A percentile compares a stretch with the other conserved stretches of the same genome.
Conservation (phyloP, 1,140 invertebrate genomes). For the Tetramorium alpestre region DNA sequence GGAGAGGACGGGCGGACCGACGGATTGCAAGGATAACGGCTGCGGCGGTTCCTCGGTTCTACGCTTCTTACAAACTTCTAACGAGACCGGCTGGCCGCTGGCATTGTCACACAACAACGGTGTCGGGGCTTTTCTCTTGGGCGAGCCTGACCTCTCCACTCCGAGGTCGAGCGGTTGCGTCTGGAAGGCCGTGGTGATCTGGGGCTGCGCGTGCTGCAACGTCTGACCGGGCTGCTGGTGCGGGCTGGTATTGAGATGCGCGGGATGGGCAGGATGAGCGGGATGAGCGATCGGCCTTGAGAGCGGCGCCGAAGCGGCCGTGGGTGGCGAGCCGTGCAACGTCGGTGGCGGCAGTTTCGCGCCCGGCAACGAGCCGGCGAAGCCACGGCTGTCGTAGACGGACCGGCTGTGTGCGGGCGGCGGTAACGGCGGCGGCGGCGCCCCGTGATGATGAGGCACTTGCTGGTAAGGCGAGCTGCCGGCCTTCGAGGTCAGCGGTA, state of each 20-base stretch:
- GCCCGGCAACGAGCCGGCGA: conserved; percentile 85
- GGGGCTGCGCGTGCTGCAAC: conserved; percentile 68
- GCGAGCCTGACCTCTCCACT: conserved; percentile 86
- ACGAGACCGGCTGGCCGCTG: conserved; percentile 83
- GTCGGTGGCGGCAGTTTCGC: conserved; percentile 85
- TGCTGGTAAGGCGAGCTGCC: conserved; percentile 89
- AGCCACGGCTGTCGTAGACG: conserved; percentile 85
- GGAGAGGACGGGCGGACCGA: conserved; percentile 85
- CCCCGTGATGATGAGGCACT: conserved; percentile 87
- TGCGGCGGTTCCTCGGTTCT: conserved; percentile 82
- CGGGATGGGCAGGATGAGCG: conserved; percentile 81
- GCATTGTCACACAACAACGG: conserved; percentile 74
- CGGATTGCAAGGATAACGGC: conserved; percentile 81
- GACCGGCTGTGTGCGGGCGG: conserved; percentile 87
- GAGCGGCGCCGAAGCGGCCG: conserved; percentile 81
- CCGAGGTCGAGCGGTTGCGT: conserved; percentile 92
- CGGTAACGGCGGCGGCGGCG: conserved; percentile 83
- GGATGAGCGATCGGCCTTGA: conserved; percentile 83
- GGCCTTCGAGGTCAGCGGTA: conserved; percentile 90
- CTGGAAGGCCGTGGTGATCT: conserved; percentile 84
- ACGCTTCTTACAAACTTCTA: conserved; percentile 86
- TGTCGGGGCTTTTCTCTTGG: conserved; percentile 87
- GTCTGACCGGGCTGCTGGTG: conserved; percentile 80
- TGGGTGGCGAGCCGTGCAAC: conserved; percentile 85
- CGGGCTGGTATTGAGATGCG: conserved; percentile 71